Conservation (phyloP, 1,140 invertebrate genomes). For the Drosophila serrata region DNA sequence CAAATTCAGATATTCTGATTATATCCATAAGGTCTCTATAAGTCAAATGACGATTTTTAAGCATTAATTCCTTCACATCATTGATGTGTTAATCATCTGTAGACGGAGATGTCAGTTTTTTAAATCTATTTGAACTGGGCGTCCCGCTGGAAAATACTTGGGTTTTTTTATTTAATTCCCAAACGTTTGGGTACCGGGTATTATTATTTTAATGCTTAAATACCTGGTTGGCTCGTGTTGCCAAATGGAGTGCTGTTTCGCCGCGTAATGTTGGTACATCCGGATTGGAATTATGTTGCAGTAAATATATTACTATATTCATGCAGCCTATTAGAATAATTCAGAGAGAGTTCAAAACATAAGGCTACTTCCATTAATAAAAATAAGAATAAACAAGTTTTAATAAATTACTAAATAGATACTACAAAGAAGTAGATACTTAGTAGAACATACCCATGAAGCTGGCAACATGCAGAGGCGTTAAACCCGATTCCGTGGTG, state of each 20-base stretch:
- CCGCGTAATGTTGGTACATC: constrained; percentile 98
- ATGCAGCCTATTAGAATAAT: constrained; percentile 90
- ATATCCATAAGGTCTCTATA: no score
- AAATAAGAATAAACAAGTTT: background rate
- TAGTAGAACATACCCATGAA: constrained; percentile 92
- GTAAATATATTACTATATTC: constrained; percentile 98
- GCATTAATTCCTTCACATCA: no score
- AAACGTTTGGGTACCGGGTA: no score
- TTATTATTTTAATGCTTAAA: no score
- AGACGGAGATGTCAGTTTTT: no score
- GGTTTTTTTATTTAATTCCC: no score
- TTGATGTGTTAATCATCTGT: no score
- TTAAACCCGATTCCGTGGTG: constrained; percentile 93
- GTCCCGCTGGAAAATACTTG: no score
- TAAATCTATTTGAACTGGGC: no score
- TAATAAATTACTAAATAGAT: background rate
- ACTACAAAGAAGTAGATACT: background rate
- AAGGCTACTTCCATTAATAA: background rate
- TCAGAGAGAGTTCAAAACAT: background rate
- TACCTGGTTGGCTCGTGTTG: constrained; percentile 95
- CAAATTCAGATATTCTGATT: no score
- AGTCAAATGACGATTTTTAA: no score
- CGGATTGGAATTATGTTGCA: constrained; percentile 97
- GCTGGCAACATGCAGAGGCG: constrained; percentile 98
- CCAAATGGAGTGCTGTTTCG: constrained; percentile 98